phyloP scores from a whole-genome alignment of 2,888 invertebrate species.

The Andrena bicolor region DNA sequence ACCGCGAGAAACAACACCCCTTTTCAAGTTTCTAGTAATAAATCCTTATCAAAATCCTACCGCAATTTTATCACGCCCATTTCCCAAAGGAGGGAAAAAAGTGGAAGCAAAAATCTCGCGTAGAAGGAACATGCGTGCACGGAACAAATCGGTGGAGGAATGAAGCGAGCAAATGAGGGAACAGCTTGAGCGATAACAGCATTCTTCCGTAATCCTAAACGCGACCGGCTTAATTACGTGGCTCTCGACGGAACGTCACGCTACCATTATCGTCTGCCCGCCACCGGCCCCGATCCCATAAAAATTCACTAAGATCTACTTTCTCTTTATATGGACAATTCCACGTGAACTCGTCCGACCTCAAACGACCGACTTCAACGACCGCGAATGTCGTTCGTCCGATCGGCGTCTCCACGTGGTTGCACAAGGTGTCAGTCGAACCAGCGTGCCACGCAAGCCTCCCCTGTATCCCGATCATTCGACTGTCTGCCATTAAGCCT shows the following conservation, averaged over 20 bases:
- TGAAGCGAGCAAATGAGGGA: slow-evolving; percentile 21
- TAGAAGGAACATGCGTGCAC: neutral
- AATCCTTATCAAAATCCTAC: too few relatives aligned
- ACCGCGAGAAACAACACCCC: neutral
- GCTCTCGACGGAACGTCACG: slow-evolving; percentile 22
- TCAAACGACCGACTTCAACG: slow-evolving; percentile 81
- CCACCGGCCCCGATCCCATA: slow-evolving; percentile 47
- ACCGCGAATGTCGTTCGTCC: slow-evolving; percentile 79
- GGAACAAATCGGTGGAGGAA: slow-evolving; percentile 14
- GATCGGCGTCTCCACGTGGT: slow-evolving; percentile 72
- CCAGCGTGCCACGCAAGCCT: slow-evolving; percentile 45
- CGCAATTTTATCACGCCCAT: too few relatives aligned
- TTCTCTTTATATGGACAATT: slow-evolving; percentile 74
- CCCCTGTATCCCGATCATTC: slow-evolving; percentile 4
- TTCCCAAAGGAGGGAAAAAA: neutral
- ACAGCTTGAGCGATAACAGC: slow-evolving; percentile 33
- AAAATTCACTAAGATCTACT: slow-evolving; percentile 68
- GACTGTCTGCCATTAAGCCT: neutral
- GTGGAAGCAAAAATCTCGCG: neutral
- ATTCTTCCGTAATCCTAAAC: slow-evolving; percentile 59
- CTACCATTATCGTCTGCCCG: slow-evolving; percentile 54
- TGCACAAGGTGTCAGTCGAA: slow-evolving; percentile 64
- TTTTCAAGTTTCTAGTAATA: too few relatives aligned
- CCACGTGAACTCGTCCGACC: slow-evolving; percentile 81
- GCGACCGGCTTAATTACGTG: slow-evolving; percentile 53